Conservation (phyloP, 2,888 invertebrate species). For the Teleogryllus oceanicus region DNA sequence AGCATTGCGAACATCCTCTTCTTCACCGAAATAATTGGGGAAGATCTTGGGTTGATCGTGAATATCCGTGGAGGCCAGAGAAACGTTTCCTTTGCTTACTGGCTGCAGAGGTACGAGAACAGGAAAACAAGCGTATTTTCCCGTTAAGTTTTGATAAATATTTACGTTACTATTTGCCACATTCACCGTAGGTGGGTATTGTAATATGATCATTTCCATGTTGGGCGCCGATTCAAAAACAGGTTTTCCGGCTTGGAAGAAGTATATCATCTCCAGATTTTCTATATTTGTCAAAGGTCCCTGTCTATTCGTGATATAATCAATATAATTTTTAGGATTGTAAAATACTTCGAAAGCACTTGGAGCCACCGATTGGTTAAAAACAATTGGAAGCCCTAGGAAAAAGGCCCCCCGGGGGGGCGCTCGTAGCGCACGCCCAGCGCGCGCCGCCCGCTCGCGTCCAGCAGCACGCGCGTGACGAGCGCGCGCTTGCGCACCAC, state of each 20-base stretch:
- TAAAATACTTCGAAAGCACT: no score
- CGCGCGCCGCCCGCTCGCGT: constrained; percentile 56
- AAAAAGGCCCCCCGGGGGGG: no score
- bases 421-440: constrained; percentile 79
- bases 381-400: neutral
- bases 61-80: neutral
- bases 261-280: neutral
- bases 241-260: neutral
- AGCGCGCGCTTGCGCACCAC: constrained; percentile 49
- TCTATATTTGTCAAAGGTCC: neutral
- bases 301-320: neutral
- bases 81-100: neutral
- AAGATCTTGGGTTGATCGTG: neutral
- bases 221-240: neutral
- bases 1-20: neutral
- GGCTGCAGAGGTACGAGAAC: neutral
- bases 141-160: neutral
- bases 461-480: constrained; percentile 53
- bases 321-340: neutral
- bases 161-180: neutral
- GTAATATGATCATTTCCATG: neutral
- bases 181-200: neutral
- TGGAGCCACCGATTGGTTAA: neutral
- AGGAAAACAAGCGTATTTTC: neutral
- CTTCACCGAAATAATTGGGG: neutral